phyloP scores from a whole-genome alignment of 2,113 vertebrate genomes.

The Syngnathus floridae region DNA sequence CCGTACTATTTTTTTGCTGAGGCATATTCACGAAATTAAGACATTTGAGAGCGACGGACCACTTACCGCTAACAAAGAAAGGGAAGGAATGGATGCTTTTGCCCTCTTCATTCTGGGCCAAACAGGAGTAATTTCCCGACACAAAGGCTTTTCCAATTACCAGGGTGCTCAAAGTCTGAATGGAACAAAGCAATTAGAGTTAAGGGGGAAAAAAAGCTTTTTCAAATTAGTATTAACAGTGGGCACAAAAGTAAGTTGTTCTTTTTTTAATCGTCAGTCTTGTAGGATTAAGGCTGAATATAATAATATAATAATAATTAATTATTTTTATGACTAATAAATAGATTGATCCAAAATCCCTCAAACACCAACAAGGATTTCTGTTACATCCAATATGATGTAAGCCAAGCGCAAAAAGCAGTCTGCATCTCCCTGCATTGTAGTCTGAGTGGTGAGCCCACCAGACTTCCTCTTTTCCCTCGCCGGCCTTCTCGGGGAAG shows the following conservation, averaged over 20 bases:
- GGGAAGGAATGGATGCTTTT: conserved; percentile 48
- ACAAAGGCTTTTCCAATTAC: conserved; percentile 51
- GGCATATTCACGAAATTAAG: background rate
- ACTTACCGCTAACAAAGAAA: conserved; percentile 81
- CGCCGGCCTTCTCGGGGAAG: background rate
- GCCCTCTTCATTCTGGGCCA: conserved; percentile 69
- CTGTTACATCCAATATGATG: background rate
- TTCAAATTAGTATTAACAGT: too few relatives aligned
- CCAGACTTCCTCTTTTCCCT: background rate
- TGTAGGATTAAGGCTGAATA: too few relatives aligned
- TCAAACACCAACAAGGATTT: background rate
- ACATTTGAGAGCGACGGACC: background rate
- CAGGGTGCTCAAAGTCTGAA: conserved; percentile 75
- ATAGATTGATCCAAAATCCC: background rate
- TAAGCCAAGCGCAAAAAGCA: background rate
- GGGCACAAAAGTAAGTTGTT: too few relatives aligned
- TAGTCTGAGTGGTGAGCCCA: background rate
- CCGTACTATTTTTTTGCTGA: background rate
- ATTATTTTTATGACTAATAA: too few relatives aligned
- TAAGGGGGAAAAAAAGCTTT: conserved; percentile 7
- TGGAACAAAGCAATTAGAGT: conserved; percentile 12
- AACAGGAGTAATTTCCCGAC: conserved; percentile 75
- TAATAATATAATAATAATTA: too few relatives aligned
- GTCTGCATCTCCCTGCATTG: background rate
- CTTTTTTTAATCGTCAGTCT: too few relatives aligned